Base-by-base conservation (phyloP, 2,113 vertebrate genomes). In the Menura novaehollandiae region DNA sequence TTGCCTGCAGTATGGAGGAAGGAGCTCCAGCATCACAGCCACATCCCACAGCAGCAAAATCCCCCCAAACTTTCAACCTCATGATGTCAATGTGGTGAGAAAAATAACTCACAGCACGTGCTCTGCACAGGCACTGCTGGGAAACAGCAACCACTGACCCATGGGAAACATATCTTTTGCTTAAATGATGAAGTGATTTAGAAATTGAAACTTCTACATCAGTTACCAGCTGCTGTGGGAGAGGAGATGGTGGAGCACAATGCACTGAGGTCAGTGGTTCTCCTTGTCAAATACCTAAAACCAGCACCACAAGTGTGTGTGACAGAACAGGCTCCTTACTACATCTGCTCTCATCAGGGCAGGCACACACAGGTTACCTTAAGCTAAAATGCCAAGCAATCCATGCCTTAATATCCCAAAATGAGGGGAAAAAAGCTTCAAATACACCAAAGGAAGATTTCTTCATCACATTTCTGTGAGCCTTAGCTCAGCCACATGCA, bases 361-460 rank as follows among this genome's bases (percentile, higher is more conserved):
- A 11, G 0, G 0, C 28, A 32, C 28, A 47, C 32, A 6, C 1
- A 8, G 27, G 27, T 3, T 10, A 13, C 5, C 20, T 46, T 30
- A 8, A 63, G n/a, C 51, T 22, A 21, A 43, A 69, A 24, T 2
- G 1, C 19, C 46, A 37, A 43, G 37, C 41, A 56, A 59, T 69
- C 35, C 39, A 88, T 5, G 53, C 41, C 26, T 55, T 7, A 19
- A 24, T 24, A 7, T 10, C 17, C 24, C 14, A 28, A 33, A 28
- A n/a, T 7, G 26, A 27, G 28, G 39, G 39, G 10, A 5, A 43
- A 68, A 60, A 52, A 37, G 10, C 43, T 28, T 55, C 19, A 80
- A 80, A 60, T 3, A 18, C 23, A 18, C 22, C 32, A 15, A 23
- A 3, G 58, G 58, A 47, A 27, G 10, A 10, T 55, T 20, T 37